phyloP scores from a whole-genome alignment of 2,113 vertebrate genomes.

The Gymnorhina tibicen region DNA sequence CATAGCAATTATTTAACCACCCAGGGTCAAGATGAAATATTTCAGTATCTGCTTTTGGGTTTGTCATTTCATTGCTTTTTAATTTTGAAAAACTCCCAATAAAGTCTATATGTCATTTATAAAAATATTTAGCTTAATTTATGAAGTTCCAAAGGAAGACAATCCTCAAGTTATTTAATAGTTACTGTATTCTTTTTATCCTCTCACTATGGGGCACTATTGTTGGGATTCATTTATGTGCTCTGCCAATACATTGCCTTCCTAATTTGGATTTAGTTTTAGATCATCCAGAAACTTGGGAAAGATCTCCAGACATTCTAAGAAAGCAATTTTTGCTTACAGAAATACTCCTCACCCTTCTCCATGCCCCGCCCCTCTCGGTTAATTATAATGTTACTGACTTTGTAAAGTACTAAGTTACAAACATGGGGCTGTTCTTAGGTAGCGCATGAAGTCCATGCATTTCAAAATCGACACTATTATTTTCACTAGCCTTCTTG shows the following conservation, averaged over 20 bases:
- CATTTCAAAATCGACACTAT: not conserved
- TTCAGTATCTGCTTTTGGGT: not conserved
- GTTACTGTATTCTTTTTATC: not conserved
- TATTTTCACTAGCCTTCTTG: not conserved
- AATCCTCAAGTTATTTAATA: not conserved
- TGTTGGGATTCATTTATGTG: not conserved
- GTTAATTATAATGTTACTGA: not conserved
- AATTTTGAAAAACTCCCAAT: not conserved
- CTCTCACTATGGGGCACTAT: not conserved
- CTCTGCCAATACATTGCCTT: not conserved
- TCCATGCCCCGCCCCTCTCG: rapidly evolving
- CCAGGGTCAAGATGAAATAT: not conserved
- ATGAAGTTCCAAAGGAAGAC: not conserved
- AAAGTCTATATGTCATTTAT: not conserved
- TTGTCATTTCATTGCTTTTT: not conserved
- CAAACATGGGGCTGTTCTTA: not conserved
- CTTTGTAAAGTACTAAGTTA: not conserved
- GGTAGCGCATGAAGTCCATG: not conserved
- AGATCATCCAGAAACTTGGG: not conserved
- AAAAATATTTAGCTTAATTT: not conserved
- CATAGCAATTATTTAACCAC: not conserved
- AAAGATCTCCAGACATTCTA: not conserved
- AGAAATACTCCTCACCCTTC: not conserved
- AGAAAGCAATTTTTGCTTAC: not conserved
- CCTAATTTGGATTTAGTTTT: not conserved